Percentiles rank a stretch among this genome's conserved stretches.
phyloP scores from a whole-genome alignment of 2,888 invertebrate genomes.

The Acleris emargana region DNA sequence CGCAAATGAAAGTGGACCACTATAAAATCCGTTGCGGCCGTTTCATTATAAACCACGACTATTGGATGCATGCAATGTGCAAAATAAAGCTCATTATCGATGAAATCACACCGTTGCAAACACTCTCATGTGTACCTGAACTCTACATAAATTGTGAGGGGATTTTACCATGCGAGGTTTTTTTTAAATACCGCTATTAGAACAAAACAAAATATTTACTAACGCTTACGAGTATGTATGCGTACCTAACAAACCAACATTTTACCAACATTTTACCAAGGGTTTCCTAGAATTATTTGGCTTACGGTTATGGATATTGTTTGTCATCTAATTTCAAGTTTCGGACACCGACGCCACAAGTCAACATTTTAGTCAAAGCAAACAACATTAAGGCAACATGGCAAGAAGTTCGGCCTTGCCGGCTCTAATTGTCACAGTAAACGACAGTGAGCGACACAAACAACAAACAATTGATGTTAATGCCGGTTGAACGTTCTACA shows the following conservation, averaged over 20 bases:
- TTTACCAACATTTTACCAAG: no score
- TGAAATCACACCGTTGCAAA: conserved; percentile 4
- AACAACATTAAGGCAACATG: conserved; percentile 41
- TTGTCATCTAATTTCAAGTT: conserved; percentile 15
- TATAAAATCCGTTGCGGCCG: conserved; percentile 64
- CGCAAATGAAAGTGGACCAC: conserved; percentile 68
- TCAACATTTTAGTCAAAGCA: conserved; percentile 31
- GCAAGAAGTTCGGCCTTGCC: conserved; percentile 56
- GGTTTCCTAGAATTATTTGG: no score
- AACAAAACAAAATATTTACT: no score
- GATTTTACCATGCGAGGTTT: no score
- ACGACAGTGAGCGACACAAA: conserved; percentile 61
- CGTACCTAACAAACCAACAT: no score
- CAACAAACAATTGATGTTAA: conserved; percentile 57
- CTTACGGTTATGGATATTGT: conserved; percentile 16
- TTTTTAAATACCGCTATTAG: no score
- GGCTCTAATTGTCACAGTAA: conserved; percentile 56
- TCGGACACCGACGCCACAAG: conserved; percentile 26
- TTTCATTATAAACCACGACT: conserved; percentile 71
- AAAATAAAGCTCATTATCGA: conserved; percentile 47
- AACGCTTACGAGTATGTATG: no score
- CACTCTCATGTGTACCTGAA: no score
- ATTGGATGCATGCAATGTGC: conserved; percentile 60
- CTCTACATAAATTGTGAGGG: no score
- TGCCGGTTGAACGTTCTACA: conserved; percentile 50